Percentiles rank a stretch among this genome's conserved stretches.
phyloP scores from a whole-genome alignment of 2,113 vertebrate genomes.

The Nothoprocta pentlandii region DNA sequence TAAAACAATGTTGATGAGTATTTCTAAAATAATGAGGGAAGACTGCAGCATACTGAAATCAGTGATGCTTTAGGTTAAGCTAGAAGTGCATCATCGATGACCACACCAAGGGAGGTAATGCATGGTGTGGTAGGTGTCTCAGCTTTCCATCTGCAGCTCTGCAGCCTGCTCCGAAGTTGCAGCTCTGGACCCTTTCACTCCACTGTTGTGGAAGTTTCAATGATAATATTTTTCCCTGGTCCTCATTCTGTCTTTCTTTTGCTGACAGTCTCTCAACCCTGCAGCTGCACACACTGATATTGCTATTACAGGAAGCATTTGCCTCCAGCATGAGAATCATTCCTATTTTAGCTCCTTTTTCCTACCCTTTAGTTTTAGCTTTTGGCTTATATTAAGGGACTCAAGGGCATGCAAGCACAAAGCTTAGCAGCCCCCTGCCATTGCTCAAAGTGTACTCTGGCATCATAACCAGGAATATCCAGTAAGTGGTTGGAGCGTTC shows the following conservation, averaged over 20 bases:
- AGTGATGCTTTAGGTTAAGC: background rate
- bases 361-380: background rate
- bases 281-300: background rate
- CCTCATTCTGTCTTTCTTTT: background rate
- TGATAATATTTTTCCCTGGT: background rate
- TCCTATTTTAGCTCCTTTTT: background rate
- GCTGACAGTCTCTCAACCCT: background rate
- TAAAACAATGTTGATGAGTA: background rate
- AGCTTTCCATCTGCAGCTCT: fast-evolving
- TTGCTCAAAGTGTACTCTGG: background rate
- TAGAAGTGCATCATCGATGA: background rate
- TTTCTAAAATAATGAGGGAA: background rate
- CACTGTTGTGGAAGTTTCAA: background rate
- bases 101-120: background rate
- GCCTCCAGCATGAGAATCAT: background rate
- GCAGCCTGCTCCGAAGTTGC: background rate
- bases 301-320: background rate
- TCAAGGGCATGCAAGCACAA: background rate
- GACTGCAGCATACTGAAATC: background rate
- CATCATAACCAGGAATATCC: fast-evolving
- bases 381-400: background rate
- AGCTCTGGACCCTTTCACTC: background rate
- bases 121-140: too few species aligned
- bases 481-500: fast-evolving
- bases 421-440: background rate